Evolutionary conservation across 2,797 vertebrate species (phyloP).

Genomic region (Spheniscus humboldti): DNA sequence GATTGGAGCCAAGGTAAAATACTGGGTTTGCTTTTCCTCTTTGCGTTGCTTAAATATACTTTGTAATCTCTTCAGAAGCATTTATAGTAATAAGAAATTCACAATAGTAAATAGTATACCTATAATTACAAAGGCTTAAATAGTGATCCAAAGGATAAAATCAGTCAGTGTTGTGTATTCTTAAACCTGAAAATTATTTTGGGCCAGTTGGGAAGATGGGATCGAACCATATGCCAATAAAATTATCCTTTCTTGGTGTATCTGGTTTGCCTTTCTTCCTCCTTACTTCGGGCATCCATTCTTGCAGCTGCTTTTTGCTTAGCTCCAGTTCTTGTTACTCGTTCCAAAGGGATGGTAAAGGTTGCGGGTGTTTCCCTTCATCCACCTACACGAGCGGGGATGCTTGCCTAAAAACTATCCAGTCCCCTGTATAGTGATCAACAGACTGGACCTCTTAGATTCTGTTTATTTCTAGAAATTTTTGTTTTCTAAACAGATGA

Average conservation of each 20-base stretch:
- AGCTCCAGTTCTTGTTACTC: neutral
- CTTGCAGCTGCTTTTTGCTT: neutral
- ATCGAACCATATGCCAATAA: neutral
- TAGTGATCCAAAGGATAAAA: neutral
- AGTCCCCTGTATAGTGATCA: neutral
- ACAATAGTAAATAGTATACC: neutral
- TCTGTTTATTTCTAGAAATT: neutral
- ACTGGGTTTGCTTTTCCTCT: neutral
- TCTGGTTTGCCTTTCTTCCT: neutral
- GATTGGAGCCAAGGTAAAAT: constrained; percentile 91
- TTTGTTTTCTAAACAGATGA: constrained; percentile 73
- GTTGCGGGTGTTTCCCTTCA: neutral
- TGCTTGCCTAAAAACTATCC: neutral
- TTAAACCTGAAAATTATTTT: neutral
- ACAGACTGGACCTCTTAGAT: neutral
- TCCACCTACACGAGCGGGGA: neutral
- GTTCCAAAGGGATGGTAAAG: neutral
- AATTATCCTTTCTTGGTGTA: neutral
- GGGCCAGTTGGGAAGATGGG: neutral
- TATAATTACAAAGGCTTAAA: neutral
- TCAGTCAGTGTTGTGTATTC: neutral
- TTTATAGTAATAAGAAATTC: neutral
- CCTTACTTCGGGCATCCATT: accelerated
- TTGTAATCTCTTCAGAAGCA: neutral
- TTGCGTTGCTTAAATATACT: neutral